Conservation (phyloP, 2,113 vertebrate genomes). For the Melanocharis versteri region DNA sequence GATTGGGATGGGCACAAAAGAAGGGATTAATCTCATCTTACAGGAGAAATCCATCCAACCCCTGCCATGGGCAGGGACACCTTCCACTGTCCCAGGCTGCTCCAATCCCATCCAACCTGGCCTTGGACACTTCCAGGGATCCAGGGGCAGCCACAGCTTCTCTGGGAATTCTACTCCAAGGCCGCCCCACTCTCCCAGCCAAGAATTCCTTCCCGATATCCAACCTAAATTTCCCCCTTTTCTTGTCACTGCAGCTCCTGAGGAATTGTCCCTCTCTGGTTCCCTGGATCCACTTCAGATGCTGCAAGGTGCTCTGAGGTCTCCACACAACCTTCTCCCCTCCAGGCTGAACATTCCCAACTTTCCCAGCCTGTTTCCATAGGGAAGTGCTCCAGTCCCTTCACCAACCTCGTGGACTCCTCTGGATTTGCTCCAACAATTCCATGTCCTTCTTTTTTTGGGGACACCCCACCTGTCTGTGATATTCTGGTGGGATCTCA, state of each 20-base stretch:
- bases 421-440: background rate
- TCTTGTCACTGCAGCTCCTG: background rate
- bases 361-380: background rate
- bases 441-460: background rate
- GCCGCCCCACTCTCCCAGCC: rapidly evolving
- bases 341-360: background rate
- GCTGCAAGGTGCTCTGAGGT: background rate
- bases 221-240: too few relatives aligned
- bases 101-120: background rate
- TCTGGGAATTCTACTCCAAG: rapidly evolving
- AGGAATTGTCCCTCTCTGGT: background rate
- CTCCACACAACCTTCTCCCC: background rate
- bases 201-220: background rate
- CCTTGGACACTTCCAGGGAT: background rate
- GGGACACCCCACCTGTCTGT: rapidly evolving
- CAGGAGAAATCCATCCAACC: background rate
- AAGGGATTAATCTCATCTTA: background rate
- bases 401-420: background rate
- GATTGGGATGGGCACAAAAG: background rate
- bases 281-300: rapidly evolving
- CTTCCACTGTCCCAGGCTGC: rapidly evolving
- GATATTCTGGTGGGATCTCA: background rate
- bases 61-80: background rate
- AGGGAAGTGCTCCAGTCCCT: background rate
- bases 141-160: background rate